Percentiles rank a stretch among this genome's conserved stretches.
These are phyloP conservation scores for Syngnathus typhle DNA, from an alignment of 2,113 vertebrate genomes.

Conservation along the genomic window DNA sequence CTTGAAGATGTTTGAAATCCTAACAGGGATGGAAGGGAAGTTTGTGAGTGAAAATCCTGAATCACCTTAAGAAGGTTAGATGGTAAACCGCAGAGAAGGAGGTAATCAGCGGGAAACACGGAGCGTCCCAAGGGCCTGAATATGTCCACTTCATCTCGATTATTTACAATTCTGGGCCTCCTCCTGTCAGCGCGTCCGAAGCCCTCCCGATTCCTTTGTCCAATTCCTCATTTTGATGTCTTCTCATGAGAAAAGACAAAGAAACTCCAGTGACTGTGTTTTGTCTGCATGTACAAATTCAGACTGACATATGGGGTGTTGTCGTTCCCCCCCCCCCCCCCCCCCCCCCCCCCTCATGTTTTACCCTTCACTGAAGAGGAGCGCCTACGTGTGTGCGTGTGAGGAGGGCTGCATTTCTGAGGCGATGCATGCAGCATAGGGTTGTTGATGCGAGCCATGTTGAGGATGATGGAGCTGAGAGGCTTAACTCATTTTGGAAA, in stretches of 20 bases:
- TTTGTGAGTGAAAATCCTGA: constrained; percentile 50
- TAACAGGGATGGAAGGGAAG: constrained; percentile 13
- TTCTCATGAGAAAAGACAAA: constrained; percentile 29
- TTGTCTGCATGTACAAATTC: constrained; percentile 53
- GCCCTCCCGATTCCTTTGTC: constrained; percentile 17
- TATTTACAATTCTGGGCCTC: constrained; percentile 31
- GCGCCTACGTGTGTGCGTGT: constrained; percentile 2
- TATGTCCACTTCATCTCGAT: constrained; percentile 44
- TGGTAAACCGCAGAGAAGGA: constrained; percentile 34
- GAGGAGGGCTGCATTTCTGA: constrained; percentile 45
- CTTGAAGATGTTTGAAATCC: background rate
- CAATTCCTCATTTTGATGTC: constrained; percentile 25
- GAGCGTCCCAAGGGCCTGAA: constrained; percentile 51
- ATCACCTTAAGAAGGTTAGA: constrained; percentile 41
- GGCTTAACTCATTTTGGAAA: constrained; percentile 77
- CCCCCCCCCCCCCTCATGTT: background rate
- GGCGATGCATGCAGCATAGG: constrained; percentile 34
- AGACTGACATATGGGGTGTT: constrained; percentile 54
- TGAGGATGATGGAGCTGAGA: constrained; percentile 73
- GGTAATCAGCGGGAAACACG: constrained; percentile 50
- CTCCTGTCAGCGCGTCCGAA: constrained; percentile 26
- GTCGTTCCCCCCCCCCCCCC: background rate
- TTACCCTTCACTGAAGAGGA: constrained; percentile 9
- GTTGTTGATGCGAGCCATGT: constrained; percentile 65
- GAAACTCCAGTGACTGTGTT: constrained; percentile 41